Conservation (phyloP, 2,113 vertebrate species). For the Meles meles region DNA sequence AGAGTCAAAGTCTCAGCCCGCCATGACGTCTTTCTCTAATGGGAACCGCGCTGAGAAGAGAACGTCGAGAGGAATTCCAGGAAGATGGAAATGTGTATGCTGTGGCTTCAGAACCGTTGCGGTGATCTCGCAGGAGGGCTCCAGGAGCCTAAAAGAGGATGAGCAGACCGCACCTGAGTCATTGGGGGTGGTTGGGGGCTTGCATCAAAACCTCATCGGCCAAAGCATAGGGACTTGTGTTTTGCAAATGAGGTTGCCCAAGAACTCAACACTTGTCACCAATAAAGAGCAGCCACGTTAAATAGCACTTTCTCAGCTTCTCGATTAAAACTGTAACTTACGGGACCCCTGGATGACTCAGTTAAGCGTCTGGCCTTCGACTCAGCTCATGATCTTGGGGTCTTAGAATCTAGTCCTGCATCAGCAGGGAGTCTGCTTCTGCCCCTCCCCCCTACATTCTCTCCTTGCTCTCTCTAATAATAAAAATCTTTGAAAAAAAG, state of each 20-base stretch:
- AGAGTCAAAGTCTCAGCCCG: neutral
- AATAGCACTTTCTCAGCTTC: neutral
- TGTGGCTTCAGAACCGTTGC: neutral
- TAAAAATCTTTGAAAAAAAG: too few species aligned
- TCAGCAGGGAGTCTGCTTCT: neutral
- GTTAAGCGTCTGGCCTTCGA: neutral
- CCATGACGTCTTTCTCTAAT: neutral
- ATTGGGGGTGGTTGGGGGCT: neutral
- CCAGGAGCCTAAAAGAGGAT: accelerated
- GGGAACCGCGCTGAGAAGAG: neutral
- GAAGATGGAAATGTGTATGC: neutral
- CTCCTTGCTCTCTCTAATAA: too few species aligned
- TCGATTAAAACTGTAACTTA: neutral
- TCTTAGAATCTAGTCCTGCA: neutral
- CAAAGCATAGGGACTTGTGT: neutral
- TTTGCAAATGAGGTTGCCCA: neutral
- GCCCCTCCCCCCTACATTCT: too few species aligned
- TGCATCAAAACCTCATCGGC: neutral
- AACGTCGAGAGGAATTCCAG: neutral
- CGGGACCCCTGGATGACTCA: neutral
- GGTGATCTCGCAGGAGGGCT: neutral
- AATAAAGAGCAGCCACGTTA: neutral
- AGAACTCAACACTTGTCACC: neutral
- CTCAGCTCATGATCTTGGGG: neutral
- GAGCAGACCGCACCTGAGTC: neutral